Conservation (phyloP, 1,140 invertebrate genomes). For the Trichonephila clavipes region DNA sequence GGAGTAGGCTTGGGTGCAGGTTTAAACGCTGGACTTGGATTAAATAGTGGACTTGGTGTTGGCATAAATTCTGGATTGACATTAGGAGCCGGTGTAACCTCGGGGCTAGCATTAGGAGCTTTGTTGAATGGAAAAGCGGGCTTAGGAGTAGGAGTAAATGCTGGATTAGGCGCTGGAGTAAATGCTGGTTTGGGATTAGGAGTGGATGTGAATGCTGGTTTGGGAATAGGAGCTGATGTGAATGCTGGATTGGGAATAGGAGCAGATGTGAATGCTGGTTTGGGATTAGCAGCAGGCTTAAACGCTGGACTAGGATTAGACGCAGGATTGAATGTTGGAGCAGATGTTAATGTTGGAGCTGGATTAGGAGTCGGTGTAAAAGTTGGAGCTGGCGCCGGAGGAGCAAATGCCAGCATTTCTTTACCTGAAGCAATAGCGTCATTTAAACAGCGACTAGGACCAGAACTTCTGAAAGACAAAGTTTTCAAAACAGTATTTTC, state of each 20-base stretch:
- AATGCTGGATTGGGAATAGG: constrained; percentile 20
- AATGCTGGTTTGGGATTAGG: not conserved
- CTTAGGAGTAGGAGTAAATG: not conserved
- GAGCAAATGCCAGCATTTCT: not conserved
- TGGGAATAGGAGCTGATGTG: not conserved
- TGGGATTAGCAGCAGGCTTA: not conserved
- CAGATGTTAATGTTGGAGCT: not conserved
- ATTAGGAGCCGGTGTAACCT: not conserved
- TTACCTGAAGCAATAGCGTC: not conserved
- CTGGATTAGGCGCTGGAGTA: not conserved
- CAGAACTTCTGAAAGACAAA: constrained; percentile 19
- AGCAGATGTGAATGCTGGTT: not conserved
- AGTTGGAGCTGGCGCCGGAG: not conserved
- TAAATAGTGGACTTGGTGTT: not conserved
- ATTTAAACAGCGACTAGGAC: constrained; percentile 3
- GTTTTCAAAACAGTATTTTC: constrained; percentile 55
- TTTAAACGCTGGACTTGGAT: not conserved
- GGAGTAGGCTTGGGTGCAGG: not conserved
- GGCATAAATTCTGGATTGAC: not conserved
- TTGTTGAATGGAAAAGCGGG: not conserved
- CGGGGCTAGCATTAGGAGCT: not conserved
- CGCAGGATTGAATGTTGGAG: not conserved
- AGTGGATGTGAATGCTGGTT: not conserved
- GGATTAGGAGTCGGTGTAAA: not conserved
- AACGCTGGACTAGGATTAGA: constrained; percentile 12